phyloP scores from a whole-genome alignment of 2,797 vertebrate genomes.

The Coracias cyanogaster region DNA sequence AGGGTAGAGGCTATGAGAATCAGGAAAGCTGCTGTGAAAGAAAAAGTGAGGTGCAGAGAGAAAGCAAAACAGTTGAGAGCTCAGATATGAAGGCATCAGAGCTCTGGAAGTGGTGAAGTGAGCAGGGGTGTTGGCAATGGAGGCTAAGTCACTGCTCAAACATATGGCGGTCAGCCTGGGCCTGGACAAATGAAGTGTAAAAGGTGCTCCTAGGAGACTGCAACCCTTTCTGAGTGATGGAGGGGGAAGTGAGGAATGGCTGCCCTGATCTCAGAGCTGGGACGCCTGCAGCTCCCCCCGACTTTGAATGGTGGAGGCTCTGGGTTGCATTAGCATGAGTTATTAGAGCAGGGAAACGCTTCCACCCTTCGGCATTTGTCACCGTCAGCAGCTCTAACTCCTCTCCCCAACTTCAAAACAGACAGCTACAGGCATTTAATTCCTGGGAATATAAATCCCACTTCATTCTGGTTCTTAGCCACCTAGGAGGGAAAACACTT shows the following conservation, averaged over 20 bases:
- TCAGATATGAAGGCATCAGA: not conserved
- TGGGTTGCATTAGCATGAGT: slow-evolving; percentile 17
- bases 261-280: not conserved
- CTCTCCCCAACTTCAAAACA: slow-evolving; percentile 15
- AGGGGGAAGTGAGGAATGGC: not conserved
- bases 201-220: not conserved
- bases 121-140: not conserved
- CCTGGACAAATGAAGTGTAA: not conserved
- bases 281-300: not conserved
- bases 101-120: not conserved
- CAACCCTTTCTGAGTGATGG: not conserved
- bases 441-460: slow-evolving; percentile 19
- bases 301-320: not conserved
- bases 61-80: not conserved
- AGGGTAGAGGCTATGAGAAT: not conserved
- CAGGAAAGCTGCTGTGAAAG: not conserved
- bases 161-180: not conserved
- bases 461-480: slow-evolving; percentile 8
- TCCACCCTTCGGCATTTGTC: slow-evolving; percentile 1
- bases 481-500: not conserved
- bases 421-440: slow-evolving; percentile 13
- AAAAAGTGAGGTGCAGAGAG: not conserved
- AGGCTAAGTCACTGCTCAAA: not conserved
- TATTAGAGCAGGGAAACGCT: slow-evolving; percentile 15
- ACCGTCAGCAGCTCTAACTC: not conserved